Evolutionary conservation across 1,140 invertebrate species (phyloP).

Genomic region (Camponotus pennsylvanicus): DNA sequence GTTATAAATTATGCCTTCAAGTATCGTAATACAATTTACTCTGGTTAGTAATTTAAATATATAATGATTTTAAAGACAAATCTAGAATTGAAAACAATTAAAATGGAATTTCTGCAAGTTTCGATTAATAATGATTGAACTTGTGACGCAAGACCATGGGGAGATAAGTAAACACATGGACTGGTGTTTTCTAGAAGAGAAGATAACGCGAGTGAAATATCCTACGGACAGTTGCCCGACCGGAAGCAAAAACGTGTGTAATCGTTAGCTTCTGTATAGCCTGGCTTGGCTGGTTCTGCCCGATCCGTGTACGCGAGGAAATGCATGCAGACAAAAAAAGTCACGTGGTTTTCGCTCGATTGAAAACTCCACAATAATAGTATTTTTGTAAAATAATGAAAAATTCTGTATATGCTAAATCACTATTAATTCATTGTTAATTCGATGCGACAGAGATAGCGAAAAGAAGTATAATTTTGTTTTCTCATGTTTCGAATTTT

Average conservation of each 20-base stretch:
- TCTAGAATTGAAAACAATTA: neutral
- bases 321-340: conserved; percentile 19
- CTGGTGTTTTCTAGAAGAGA: conserved; percentile 23
- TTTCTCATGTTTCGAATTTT: neutral
- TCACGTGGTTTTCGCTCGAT: conserved; percentile 11
- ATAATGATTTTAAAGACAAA: too few relatives aligned
- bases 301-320: neutral
- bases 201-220: conserved; percentile 56
- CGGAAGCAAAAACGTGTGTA: conserved; percentile 61
- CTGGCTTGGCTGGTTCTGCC: conserved; percentile 39
- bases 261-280: conserved; percentile 58
- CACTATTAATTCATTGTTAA: too few relatives aligned
- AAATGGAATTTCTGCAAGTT: neutral
- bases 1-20: neutral
- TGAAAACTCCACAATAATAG: conserved; percentile 1
- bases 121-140: neutral
- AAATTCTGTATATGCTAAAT: neutral
- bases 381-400: neutral
- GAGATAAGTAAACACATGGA: neutral
- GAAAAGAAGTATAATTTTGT: neutral
- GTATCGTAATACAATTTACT: neutral
- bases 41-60: neutral
- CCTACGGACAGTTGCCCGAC: conserved; percentile 29
- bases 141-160: neutral
- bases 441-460: neutral